Base-by-base conservation (phyloP, 2,888 invertebrate species). In the Agrilus cyanescens region DNA sequence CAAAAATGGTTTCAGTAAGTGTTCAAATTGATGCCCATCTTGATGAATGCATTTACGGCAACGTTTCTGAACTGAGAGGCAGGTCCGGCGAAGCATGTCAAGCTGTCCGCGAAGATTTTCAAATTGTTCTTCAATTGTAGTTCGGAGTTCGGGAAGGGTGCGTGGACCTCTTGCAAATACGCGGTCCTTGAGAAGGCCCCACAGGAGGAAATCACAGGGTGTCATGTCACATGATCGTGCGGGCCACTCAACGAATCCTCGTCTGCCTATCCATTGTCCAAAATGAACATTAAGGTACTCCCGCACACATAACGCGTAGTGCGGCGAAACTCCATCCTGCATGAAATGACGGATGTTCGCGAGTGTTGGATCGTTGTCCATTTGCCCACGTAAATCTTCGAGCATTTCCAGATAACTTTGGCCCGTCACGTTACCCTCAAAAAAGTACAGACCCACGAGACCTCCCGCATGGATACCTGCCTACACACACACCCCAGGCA, bases 371-470 rank as follows among this genome's bases (percentile, higher is more conserved):
- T 42, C 38, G 32, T 43, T 43, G 32, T 43, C 38, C 16, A 43
- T 30, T 43, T 40, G 30, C 31, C 35, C 41, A 33, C 30, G 32
- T 25, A 45, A 45, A 41, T 44, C 32, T 35, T 13, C 20, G n/a
- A 41, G 44, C 36, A 44, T 18, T 25, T 40, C 41, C 40, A 44
- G 37, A 39, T 44, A 54, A 46, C 51, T 51, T 37, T 31, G 31
- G 30, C 25, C 44, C 33, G 45, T 41, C 36, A 35, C 41, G 34
- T 33, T 32, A 29, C 35, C 36, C n/a, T 38, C 41, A 40, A 43
- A 49, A 43, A 47, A 46, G 38, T 49, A 53, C 37, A 53, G 52
- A 20, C 53, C 53, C 15, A 54, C 39, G 15, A 57, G 45, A 36
- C 50, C 50, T 32, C 45, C 40, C 7, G 48, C 39, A 20, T 46